These are phyloP conservation scores for Cyclargus thomasi DNA, from an alignment of 1,140 invertebrate species.

Conservation along the genomic window DNA sequence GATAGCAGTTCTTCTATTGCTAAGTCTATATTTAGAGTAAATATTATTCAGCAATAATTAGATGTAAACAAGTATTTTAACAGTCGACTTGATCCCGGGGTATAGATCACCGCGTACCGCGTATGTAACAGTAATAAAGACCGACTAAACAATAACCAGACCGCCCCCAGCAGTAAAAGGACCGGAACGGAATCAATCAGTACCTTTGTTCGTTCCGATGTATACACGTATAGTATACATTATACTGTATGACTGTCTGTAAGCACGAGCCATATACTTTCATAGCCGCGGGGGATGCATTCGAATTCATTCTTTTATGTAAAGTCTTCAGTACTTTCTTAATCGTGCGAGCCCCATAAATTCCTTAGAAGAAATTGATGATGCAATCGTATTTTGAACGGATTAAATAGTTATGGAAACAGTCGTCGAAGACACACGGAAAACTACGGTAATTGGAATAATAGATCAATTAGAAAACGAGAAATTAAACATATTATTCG, in stretches of 20 bases:
- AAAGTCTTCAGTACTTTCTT: constrained; percentile 2
- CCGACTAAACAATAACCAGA: background rate
- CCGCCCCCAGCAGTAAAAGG: background rate
- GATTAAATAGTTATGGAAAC: too few species aligned
- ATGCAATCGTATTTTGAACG: background rate
- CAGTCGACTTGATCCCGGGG: too few species aligned
- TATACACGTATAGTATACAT: background rate
- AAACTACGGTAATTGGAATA: background rate
- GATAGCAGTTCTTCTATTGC: too few species aligned
- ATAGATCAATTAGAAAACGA: background rate
- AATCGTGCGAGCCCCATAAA: background rate
- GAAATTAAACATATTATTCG: background rate
- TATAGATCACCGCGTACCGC: background rate
- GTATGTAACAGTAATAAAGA: too few species aligned
- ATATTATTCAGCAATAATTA: too few species aligned
- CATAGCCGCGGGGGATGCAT: constrained; percentile 4
- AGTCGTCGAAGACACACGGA: background rate
- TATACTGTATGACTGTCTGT: background rate
- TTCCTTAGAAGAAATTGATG: background rate
- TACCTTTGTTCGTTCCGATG: background rate
- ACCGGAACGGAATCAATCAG: constrained; percentile 2
- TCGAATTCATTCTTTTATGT: constrained; percentile 9
- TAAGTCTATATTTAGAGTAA: too few species aligned
- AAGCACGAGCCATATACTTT: background rate
- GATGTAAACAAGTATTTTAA: too few species aligned